Evolutionary conservation across 2,113 vertebrate species (phyloP).

Genomic region (Cebidichthys violaceus): DNA sequence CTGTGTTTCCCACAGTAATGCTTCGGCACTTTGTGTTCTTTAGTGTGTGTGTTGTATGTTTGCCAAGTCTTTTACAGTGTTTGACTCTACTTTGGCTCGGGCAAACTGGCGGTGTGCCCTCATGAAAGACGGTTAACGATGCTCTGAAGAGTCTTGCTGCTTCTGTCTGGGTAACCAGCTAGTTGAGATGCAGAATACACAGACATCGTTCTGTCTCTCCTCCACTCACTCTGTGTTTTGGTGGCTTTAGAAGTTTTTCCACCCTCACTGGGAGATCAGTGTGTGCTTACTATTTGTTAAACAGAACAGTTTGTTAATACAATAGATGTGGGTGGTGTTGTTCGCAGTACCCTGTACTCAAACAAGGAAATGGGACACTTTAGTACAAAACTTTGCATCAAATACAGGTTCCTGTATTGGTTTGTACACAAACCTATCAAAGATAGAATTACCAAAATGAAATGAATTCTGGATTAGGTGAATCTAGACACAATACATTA

Average conservation of each 20-base stretch:
- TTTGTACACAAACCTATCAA: neutral
- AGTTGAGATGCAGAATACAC: constrained; percentile 18
- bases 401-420: neutral
- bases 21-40: constrained; percentile 11
- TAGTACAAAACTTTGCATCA: constrained; percentile 6
- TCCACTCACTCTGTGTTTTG: neutral
- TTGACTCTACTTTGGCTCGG: constrained; percentile 45
- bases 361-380: constrained; percentile 16
- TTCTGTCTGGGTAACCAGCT: constrained; percentile 45
- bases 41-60: constrained; percentile 48
- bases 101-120: constrained; percentile 25
- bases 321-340: constrained; percentile 14
- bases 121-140: constrained; percentile 32
- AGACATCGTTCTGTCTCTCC: neutral
- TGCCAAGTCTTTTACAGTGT: constrained; percentile 61
- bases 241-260: constrained; percentile 15
- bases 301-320: constrained; percentile 14
- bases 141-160: constrained; percentile 35
- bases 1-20: constrained; percentile 56
- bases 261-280: neutral
- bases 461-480: neutral
- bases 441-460: neutral
- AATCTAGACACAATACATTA: neutral
- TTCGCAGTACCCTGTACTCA: constrained; percentile 14
- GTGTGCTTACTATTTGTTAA: constrained; percentile 28